phyloP scores from a whole-genome alignment of 2,797 vertebrate genomes.

The Channa striata region DNA sequence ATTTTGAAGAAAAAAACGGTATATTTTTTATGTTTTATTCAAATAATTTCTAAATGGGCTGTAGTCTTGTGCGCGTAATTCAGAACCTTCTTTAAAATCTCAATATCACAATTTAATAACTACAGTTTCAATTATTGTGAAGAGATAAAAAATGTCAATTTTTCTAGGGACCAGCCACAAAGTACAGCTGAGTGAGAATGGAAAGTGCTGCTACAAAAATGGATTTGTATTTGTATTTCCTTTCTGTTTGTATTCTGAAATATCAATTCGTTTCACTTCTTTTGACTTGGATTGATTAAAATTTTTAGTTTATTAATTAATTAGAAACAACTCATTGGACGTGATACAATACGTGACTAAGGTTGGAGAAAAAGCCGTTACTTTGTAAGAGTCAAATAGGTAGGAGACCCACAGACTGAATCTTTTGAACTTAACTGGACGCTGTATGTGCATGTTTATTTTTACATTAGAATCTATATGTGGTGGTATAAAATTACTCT shows the following conservation, averaged over 20 bases:
- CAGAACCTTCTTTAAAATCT: neutral
- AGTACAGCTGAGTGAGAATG: neutral
- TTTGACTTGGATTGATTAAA: neutral
- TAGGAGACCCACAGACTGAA: neutral
- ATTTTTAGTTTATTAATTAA: too few species aligned
- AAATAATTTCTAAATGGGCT: neutral
- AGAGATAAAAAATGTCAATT: too few species aligned
- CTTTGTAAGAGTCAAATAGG: too few species aligned
- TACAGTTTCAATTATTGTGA: too few species aligned
- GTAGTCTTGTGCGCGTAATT: neutral
- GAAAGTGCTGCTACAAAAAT: neutral
- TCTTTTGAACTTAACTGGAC: neutral
- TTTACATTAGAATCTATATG: neutral
- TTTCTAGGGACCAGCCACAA: neutral
- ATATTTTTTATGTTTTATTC: neutral
- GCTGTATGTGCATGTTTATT: neutral
- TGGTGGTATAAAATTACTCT: neutral
- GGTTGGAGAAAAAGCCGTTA: neutral
- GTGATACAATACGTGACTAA: neutral
- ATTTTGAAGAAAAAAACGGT: constrained; percentile 88
- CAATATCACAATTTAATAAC: too few species aligned
- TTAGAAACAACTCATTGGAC: too few species aligned
- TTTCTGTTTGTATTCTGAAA: neutral
- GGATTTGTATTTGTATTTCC: neutral
- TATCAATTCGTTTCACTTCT: neutral